Percentiles rank a stretch among this genome's conserved stretches.
Evolutionary conservation across 2,113 vertebrate species (phyloP).

Genomic region (sheep (Ovis aries)): ARS-UI_Ramb_v3.0 NC_056055.1:115245501-115246000

Average conservation of each 20-base stretch:
- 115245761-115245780: constrained; percentile 71
- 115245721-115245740: constrained; percentile 60
- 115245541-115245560: neutral
- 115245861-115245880: constrained; percentile 70
- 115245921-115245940: constrained; percentile 56
- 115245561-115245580: neutral
- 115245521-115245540: neutral
- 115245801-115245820: constrained; percentile 70
- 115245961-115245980: constrained; percentile 47
- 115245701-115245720: neutral
- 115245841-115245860: constrained; percentile 68
- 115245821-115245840: constrained; percentile 62
- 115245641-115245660: neutral
- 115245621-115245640: neutral
- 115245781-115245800: constrained; percentile 61
- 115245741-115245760: constrained; percentile 62
- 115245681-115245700: neutral
- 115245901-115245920: constrained; percentile 74
- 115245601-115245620: neutral
- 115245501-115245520: neutral
- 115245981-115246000: constrained; percentile 64
- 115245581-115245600: neutral
- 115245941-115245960: constrained; percentile 23
- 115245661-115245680: neutral
- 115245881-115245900: constrained; percentile 45